phyloP scores from a whole-genome alignment of 2,888 invertebrate species.

The Xylota sylvarum region DNA sequence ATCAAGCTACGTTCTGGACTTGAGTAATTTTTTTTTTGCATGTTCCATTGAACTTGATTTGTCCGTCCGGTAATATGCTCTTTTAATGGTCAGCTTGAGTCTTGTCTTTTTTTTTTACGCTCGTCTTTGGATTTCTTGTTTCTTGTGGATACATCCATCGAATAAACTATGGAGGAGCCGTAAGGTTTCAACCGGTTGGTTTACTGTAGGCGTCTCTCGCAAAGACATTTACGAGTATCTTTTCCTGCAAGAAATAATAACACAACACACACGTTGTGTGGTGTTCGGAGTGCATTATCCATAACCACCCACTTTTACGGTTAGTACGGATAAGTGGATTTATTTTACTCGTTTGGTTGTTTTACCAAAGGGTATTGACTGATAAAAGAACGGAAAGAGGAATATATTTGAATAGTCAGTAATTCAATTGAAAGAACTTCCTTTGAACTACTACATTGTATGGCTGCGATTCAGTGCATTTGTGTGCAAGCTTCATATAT shows the following conservation, averaged over 20 bases:
- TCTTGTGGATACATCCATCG: constrained; percentile 31
- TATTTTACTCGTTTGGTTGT: constrained; percentile 27
- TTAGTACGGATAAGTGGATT: constrained; percentile 28
- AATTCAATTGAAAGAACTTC: constrained; percentile 8
- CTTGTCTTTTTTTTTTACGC: neutral
- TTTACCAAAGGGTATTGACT: constrained; percentile 40
- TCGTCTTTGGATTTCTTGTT: constrained; percentile 35
- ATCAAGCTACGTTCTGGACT: constrained; percentile 21
- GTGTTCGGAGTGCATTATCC: constrained; percentile 51
- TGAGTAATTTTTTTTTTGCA: constrained; percentile 24
- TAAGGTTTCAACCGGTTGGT: constrained; percentile 58
- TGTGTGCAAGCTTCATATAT: too few relatives aligned
- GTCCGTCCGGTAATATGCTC: constrained; percentile 41
- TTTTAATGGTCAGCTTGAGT: constrained; percentile 48
- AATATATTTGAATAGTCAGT: neutral
- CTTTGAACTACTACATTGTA: neutral
- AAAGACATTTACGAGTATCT: constrained; percentile 35
- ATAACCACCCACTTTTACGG: constrained; percentile 71
- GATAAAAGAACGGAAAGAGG: constrained; percentile 33
- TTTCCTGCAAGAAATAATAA: constrained; percentile 34
- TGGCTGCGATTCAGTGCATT: neutral
- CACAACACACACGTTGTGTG: constrained; percentile 36
- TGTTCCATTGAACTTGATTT: constrained; percentile 73
- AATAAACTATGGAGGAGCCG: constrained; percentile 14
- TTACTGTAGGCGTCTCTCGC: constrained; percentile 60